Evolutionary conservation across 2,797 vertebrate species (phyloP).

Genomic region (Epinephelus awoara): DNA sequence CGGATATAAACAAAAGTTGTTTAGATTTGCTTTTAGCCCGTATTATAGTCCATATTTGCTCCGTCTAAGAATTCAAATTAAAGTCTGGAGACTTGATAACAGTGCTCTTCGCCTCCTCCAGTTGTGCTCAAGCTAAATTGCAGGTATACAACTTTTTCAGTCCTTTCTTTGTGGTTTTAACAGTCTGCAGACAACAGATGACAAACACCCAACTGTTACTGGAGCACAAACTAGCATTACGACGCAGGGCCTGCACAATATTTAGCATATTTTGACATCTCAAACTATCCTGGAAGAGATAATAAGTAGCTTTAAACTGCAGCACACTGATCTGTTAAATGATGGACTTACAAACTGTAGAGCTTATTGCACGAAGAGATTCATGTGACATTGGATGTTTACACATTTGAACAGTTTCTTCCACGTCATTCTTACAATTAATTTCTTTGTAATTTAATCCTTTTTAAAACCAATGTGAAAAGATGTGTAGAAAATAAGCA

Average conservation of each 20-base stretch:
- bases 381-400: slow-evolving; percentile 10
- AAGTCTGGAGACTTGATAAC: not conserved
- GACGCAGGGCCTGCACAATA: slow-evolving; percentile 54
- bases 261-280: slow-evolving; percentile 6
- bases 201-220: not conserved
- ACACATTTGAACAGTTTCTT: slow-evolving; percentile 35
- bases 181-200: slow-evolving; percentile 1
- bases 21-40: slow-evolving; percentile 20
- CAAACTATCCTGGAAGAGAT: slow-evolving; percentile 5
- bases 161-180: slow-evolving; percentile 8
- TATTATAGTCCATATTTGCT: slow-evolving; percentile 19
- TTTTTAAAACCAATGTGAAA: slow-evolving; percentile 68
- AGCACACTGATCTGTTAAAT: not conserved
- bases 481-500: slow-evolving; percentile 48
- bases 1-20: not conserved
- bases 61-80: not conserved
- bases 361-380: not conserved
- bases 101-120: not conserved
- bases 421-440: slow-evolving; percentile 22
- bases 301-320: slow-evolving; percentile 1
- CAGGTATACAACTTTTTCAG: not conserved
- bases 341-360: not conserved
- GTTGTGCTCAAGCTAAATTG: not conserved
- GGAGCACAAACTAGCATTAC: not conserved
- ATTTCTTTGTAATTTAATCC: slow-evolving; percentile 56